These are phyloP conservation scores for Strigamia transsilvanica DNA, from an alignment of 2,888 invertebrate genomes.

Conservation along the genomic window DNA sequence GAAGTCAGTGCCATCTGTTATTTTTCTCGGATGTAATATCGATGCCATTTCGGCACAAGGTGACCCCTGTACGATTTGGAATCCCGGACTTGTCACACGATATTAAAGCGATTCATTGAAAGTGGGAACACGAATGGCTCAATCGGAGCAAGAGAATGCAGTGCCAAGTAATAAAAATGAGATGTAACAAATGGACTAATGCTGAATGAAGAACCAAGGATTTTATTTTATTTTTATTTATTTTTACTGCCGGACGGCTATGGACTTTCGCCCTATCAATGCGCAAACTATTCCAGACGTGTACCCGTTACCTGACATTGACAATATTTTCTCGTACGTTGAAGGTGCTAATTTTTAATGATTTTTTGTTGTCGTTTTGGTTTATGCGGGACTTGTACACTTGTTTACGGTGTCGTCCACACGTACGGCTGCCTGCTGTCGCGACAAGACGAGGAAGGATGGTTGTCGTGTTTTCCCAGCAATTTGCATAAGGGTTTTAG, in stretches of 20 bases:
- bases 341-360: no score
- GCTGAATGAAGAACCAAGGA: no score
- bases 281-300: no score
- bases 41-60: slow-evolving; percentile 4
- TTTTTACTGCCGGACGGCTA: no score
- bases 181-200: not conserved
- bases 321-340: no score
- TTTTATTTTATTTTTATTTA: no score
- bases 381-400: not conserved
- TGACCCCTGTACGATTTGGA: slow-evolving; percentile 7
- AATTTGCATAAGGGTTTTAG: slow-evolving; percentile 43
- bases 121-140: slow-evolving; percentile 12
- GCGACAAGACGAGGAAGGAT: slow-evolving; percentile 17
- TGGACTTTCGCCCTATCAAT: no score
- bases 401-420: not conserved
- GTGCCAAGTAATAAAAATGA: slow-evolving; percentile 5
- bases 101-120: slow-evolving; percentile 43
- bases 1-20: slow-evolving; percentile 32
- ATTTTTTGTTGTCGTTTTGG: no score
- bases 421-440: slow-evolving; percentile 3
- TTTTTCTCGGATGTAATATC: slow-evolving; percentile 32
- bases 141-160: slow-evolving; percentile 5
- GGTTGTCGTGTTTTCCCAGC: not conserved
- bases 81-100: slow-evolving; percentile 39
- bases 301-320: no score